These are phyloP conservation scores for Misgurnus anguillicaudatus DNA, from an alignment of 2,113 vertebrate genomes.

Conservation along the genomic window DNA sequence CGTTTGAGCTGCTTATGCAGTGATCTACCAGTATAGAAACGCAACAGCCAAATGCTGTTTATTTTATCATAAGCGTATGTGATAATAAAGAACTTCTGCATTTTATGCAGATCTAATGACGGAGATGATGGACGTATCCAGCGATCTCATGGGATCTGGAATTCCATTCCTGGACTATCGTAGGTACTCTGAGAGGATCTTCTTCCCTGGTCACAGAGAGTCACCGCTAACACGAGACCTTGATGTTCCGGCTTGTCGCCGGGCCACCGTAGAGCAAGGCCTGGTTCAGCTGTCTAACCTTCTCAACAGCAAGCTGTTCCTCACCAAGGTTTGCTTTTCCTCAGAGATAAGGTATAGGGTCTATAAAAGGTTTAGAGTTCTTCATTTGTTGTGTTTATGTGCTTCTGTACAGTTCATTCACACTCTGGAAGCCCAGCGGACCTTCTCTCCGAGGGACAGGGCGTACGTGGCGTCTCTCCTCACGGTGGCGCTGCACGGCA, in stretches of 20 bases:
- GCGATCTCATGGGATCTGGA: conserved; percentile 92
- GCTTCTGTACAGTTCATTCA: conserved; percentile 84
- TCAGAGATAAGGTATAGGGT: too few relatives aligned
- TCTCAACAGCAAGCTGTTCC: conserved; percentile 97
- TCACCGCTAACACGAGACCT: conserved; percentile 89
- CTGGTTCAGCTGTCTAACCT: conserved; percentile 93
- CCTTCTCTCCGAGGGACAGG: conserved; percentile 90
- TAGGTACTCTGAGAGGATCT: conserved; percentile 91
- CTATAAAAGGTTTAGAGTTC: not conserved
- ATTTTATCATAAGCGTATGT: not conserved
- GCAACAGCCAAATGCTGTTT: too few relatives aligned
- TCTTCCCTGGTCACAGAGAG: conserved; percentile 93
- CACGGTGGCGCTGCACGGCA: conserved; percentile 90
- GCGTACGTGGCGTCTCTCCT: conserved; percentile 93
- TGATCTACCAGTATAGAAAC: too few relatives aligned
- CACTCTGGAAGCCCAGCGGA: conserved; percentile 92
- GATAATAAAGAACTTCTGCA: not conserved
- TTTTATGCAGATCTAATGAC: conserved; percentile 89
- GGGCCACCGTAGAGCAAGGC: conserved; percentile 92
- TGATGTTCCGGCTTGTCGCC: conserved; percentile 86
- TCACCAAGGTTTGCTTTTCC: conserved; percentile 84
- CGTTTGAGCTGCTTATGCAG: too few relatives aligned
- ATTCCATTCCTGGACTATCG: conserved; percentile 95
- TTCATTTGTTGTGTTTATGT: not conserved
- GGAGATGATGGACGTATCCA: conserved; percentile 97